phyloP scores from a whole-genome alignment of 2,113 vertebrate genomes.

The Sinosuthora webbiana region DNA sequence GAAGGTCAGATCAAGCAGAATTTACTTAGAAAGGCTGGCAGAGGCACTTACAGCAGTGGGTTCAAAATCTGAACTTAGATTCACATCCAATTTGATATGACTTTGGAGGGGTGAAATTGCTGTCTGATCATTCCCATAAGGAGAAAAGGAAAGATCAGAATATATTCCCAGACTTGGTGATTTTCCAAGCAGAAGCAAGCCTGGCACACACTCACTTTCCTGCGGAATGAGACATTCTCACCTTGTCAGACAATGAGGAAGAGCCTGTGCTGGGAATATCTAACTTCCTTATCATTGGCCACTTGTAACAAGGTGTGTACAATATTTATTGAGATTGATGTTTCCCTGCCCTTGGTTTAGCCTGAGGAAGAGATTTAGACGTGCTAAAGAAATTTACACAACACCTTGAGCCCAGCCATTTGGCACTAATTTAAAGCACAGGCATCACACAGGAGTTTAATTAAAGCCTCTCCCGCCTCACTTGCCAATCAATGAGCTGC shows the following conservation, averaged over 20 bases:
- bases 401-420: neutral
- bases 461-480: constrained; percentile 30
- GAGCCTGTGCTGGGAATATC: neutral
- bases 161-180: neutral
- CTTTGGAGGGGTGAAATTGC: neutral
- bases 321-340: neutral
- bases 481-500: constrained; percentile 29
- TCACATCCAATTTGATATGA: neutral
- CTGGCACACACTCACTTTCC: neutral
- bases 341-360: neutral
- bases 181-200: neutral
- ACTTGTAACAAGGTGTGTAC: neutral
- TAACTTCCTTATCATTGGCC: neutral
- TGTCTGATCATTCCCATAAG: neutral
- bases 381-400: neutral
- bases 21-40: neutral
- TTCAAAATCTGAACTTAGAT: neutral
- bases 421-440: constrained; percentile 29
- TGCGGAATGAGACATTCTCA: neutral
- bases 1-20: constrained; percentile 4
- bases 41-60: neutral
- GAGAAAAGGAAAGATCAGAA: neutral
- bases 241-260: neutral
- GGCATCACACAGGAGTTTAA: constrained; percentile 31
- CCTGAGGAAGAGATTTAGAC: neutral